Conservation (phyloP, 2,797 vertebrate genomes). For the Sorex maritimensis region DNA sequence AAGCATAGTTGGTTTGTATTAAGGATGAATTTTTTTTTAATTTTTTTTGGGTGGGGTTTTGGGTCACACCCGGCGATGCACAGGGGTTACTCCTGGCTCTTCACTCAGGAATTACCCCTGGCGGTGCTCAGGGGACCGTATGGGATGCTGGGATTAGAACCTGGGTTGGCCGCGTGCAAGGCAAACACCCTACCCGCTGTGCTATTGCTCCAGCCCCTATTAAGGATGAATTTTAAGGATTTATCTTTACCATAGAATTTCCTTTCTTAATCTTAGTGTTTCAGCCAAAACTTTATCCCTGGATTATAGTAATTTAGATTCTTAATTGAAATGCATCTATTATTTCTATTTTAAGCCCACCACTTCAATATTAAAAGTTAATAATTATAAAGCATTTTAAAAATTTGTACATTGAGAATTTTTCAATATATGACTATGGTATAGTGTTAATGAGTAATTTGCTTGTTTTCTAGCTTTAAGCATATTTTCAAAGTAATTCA, state of each 20-base stretch:
- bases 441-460: neutral
- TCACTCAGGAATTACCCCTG: too few species aligned
- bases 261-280: neutral
- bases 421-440: conserved; percentile 82
- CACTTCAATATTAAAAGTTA: conserved; percentile 86
- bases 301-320: conserved; percentile 62
- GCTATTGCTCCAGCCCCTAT: too few species aligned
- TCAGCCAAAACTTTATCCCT: neutral
- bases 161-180: too few species aligned
- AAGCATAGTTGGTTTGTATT: neutral
- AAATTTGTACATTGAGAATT: conserved; percentile 85
- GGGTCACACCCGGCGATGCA: too few species aligned
- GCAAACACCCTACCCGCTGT: too few species aligned
- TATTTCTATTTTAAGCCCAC: conserved; percentile 85
- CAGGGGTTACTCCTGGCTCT: too few species aligned
- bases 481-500: conserved; percentile 86
- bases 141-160: too few species aligned
- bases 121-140: too few species aligned
- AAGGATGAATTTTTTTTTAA: neutral
- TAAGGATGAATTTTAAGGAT: neutral
- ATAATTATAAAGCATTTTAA: conserved; percentile 85
- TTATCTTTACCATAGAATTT: neutral
- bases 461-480: conserved; percentile 67
- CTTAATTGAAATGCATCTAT: conserved; percentile 54
- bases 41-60: too few species aligned